Evolutionary conservation across 2,888 invertebrate genomes (phyloP), one percentile per base, ranked within the genome.

Genomic region (Hanleya hanleyi): DNA sequence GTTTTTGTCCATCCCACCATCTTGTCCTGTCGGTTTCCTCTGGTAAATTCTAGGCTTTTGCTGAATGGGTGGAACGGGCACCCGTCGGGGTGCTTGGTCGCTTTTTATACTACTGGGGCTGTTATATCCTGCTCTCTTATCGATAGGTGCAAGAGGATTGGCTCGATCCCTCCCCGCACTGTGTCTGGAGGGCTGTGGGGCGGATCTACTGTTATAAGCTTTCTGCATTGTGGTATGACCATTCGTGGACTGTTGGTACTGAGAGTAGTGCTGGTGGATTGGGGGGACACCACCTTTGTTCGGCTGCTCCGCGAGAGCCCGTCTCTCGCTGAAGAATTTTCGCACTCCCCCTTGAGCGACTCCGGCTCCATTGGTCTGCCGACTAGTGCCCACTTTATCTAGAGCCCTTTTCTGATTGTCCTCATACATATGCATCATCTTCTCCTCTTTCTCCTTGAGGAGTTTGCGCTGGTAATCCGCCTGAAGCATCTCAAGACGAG

Each of bases 401-500:
- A 84, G 68, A 12, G 84, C 80, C 18, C 73, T 70, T 64, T 77
- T 76, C 74, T 86, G 84, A 41, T 84, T 81, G 0, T 81, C 81
- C 69, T 86, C 83, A 51, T 84, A 86, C 78, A 84, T 75, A 22
- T 80, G 75, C 1, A 85, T 76, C 47, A 88, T 73, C 71, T 85
- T 87, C 41, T 86, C 81, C 69, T 86, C 85, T 67, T 87, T 87
- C 68, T 88, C 84, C 71, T 80, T 82, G 77, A 86, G 29, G n/a
- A 85, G 51, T 37, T 80, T 80, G 33, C 78, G 79, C 70, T 88
- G 88, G 69, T 81, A 86, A 57, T 86, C 81, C 2, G 78, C 75
- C 70, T 86, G 84, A 73, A 88, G 9, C 57, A 57, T 1, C 57
- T 57, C 29, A 15, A 57, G 32, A 29, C 57, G 57, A 4, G 57